Conservation (phyloP, 2,888 invertebrate genomes). For the Galeruca laticollis region DNA sequence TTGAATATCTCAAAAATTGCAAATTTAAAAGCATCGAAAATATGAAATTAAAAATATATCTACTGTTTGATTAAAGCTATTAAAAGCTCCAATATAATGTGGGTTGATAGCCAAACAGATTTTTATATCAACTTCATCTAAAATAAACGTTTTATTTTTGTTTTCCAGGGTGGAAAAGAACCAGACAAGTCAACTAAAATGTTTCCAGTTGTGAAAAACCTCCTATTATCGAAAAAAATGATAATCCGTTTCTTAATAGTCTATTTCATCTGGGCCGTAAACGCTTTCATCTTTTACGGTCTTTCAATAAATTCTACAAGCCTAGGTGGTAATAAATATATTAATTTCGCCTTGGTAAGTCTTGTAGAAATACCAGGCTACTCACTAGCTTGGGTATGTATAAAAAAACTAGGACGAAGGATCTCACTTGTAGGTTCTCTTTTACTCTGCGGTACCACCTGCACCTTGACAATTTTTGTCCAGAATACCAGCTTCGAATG, state of each 20-base stretch:
- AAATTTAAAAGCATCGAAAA: no score
- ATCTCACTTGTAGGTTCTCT: slow-evolving; percentile 69
- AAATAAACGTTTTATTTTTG: no score
- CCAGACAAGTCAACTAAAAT: slow-evolving; percentile 58
- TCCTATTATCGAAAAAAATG: slow-evolving; percentile 67
- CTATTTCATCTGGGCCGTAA: slow-evolving; percentile 69
- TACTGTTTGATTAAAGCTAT: no score
- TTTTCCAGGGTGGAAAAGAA: neutral
- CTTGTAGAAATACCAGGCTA: slow-evolving; percentile 74
- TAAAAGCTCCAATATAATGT: no score
- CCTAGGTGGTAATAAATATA: slow-evolving; percentile 76
- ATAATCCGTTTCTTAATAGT: slow-evolving; percentile 63
- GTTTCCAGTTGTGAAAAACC: slow-evolving; percentile 64
- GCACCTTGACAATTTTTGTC: slow-evolving; percentile 70
- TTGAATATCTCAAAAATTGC: no score
- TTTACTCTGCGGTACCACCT: slow-evolving; percentile 66
- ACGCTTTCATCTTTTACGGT: slow-evolving; percentile 78
- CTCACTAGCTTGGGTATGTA: slow-evolving; percentile 68
- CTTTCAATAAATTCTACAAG: slow-evolving; percentile 76
- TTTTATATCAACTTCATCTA: no score
- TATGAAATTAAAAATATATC: no score
- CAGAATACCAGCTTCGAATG: slow-evolving; percentile 62
- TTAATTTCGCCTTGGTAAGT: slow-evolving; percentile 75
- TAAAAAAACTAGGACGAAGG: slow-evolving; percentile 69
- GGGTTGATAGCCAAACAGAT: no score